A percentile compares a stretch with the other conserved stretches of the same genome.
These are phyloP conservation scores for Scatophagus argus DNA, from an alignment of 2,113 vertebrate genomes.

Conservation along the genomic window DNA sequence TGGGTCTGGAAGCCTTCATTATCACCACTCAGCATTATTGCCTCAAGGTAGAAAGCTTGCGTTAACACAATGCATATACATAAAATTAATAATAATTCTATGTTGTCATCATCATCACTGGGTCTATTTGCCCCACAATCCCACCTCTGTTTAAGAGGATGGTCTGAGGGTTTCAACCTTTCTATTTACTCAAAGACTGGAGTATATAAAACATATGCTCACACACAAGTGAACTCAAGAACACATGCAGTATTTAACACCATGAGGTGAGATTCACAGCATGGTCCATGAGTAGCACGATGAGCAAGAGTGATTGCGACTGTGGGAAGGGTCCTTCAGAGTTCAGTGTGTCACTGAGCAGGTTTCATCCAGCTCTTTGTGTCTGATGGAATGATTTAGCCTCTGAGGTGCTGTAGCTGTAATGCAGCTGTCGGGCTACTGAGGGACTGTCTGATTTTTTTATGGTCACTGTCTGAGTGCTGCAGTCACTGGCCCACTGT, in stretches of 20 bases:
- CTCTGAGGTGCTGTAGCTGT: conserved; percentile 38
- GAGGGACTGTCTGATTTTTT: conserved; percentile 54
- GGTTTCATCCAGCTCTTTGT: conserved; percentile 18
- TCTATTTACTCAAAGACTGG: neutral
- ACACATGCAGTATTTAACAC: conserved; percentile 51
- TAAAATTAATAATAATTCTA: neutral
- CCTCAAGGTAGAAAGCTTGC: conserved; percentile 82
- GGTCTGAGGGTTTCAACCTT: neutral
- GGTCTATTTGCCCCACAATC: neutral
- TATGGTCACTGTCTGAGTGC: conserved; percentile 65
- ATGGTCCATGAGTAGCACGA: conserved; percentile 29
- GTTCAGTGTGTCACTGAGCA: conserved; percentile 67
- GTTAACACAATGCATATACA: neutral
- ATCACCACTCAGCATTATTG: conserved; percentile 93
- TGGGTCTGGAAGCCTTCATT: conserved; percentile 90
- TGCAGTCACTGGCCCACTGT: conserved; percentile 26
- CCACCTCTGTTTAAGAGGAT: neutral
- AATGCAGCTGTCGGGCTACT: conserved; percentile 24
- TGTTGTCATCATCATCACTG: neutral
- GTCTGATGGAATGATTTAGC: conserved; percentile 38
- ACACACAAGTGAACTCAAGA: conserved; percentile 8
- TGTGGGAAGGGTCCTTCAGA: conserved; percentile 46
- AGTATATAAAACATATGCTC: neutral
- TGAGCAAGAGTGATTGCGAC: neutral
- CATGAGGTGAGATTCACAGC: conserved; percentile 47